phyloP scores from a whole-genome alignment of 2,113 vertebrate species.

The Uria aalge region DNA sequence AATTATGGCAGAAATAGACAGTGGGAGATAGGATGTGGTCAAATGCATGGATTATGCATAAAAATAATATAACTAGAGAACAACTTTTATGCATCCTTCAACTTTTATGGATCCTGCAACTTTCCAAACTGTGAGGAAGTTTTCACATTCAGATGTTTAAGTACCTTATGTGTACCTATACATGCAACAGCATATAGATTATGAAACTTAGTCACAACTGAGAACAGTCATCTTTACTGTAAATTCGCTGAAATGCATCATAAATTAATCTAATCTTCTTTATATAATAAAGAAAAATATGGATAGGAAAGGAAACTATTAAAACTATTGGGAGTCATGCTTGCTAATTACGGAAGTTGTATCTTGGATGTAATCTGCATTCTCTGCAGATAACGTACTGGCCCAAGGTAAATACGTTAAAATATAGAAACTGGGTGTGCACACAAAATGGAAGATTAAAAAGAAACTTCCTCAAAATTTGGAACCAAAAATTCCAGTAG shows the following conservation, averaged over 20 bases:
- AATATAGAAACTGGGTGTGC: background rate
- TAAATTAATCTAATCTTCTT: background rate
- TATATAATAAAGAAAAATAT: background rate
- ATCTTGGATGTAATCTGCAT: background rate
- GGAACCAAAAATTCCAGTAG: background rate
- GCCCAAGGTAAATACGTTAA: background rate
- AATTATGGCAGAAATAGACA: background rate
- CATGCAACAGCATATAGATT: background rate
- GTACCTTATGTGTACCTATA: background rate
- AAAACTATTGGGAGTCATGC: background rate
- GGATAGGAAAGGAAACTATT: background rate
- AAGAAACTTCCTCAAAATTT: background rate
- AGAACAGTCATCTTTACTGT: background rate
- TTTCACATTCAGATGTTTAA: background rate
- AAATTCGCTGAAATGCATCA: background rate
- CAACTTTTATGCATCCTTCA: background rate
- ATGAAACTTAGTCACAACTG: background rate
- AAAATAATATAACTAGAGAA: background rate
- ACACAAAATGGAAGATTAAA: background rate
- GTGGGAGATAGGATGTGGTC: background rate
- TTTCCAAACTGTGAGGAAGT: slow-evolving; percentile 8
- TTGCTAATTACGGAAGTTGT: background rate
- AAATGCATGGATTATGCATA: background rate
- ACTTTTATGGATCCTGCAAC: background rate
- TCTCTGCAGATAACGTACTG: background rate